Percentiles rank a stretch among this genome's conserved stretches.
Conservation (phyloP, 2,797 vertebrate genomes). For the Pseudochaenichthys georgianus region DNA sequence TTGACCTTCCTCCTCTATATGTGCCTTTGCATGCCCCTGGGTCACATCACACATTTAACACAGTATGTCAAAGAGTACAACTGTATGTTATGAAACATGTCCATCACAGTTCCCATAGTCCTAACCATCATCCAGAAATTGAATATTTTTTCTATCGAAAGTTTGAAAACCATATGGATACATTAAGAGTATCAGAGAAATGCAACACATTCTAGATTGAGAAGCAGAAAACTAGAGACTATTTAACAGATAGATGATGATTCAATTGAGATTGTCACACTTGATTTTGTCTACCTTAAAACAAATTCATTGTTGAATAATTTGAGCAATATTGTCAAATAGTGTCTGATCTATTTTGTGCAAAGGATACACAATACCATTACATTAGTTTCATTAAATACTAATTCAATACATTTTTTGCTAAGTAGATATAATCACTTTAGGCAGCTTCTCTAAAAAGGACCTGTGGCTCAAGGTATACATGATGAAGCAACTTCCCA, state of each 20-base stretch:
- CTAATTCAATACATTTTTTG: background rate
- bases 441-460: conserved; percentile 3
- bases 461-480: background rate
- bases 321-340: background rate
- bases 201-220: too few relatives aligned
- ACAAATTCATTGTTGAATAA: background rate
- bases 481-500: background rate
- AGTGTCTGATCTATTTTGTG: background rate
- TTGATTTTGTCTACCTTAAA: background rate
- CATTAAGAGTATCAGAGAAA: background rate
- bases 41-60: conserved; percentile 11
- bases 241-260: background rate
- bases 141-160: background rate
- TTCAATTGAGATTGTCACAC: background rate
- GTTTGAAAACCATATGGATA: background rate
- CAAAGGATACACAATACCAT: background rate
- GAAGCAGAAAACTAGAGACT: background rate
- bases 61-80: background rate
- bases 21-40: conserved; percentile 4
- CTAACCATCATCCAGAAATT: background rate
- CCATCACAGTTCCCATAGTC: background rate
- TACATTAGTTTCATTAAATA: background rate
- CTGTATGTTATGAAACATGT: background rate
- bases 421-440: conserved; percentile 5
- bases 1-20: background rate